phyloP scores from a whole-genome alignment of 2,113 vertebrate species.

The Scopus umbretta region DNA sequence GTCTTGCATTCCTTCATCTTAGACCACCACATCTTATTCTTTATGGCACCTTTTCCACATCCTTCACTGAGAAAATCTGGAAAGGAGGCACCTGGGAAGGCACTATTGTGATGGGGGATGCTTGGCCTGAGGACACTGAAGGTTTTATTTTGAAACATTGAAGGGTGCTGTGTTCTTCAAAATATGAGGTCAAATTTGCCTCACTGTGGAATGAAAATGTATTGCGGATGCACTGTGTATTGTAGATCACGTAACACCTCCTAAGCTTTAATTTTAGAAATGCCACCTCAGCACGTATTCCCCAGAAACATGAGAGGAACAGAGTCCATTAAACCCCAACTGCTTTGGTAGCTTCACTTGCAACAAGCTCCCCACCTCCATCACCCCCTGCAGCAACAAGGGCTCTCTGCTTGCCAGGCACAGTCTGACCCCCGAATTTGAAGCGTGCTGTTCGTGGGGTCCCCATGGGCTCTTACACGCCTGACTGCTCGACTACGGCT shows the following conservation, averaged over 20 bases:
- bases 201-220: not conserved
- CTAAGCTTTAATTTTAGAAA: not conserved
- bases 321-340: not conserved
- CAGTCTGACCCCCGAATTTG: not conserved
- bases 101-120: too few species aligned
- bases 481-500: not conserved
- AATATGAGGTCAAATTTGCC: not conserved
- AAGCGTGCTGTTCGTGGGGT: not conserved
- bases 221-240: not conserved
- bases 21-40: not conserved
- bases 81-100: not conserved
- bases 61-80: not conserved
- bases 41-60: not conserved
- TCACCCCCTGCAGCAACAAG: not conserved
- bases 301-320: not conserved
- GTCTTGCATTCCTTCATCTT: not conserved
- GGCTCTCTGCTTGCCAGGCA: not conserved
- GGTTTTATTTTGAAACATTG: not conserved
- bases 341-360: not conserved
- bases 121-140: not conserved
- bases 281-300: not conserved
- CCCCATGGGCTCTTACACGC: not conserved
- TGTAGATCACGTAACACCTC: not conserved
- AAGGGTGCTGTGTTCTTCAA: not conserved
- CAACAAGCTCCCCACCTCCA: accelerated